These are phyloP conservation scores for Plestiodon gilberti DNA, from an alignment of 2,113 vertebrate genomes.

Conservation along the genomic window DNA sequence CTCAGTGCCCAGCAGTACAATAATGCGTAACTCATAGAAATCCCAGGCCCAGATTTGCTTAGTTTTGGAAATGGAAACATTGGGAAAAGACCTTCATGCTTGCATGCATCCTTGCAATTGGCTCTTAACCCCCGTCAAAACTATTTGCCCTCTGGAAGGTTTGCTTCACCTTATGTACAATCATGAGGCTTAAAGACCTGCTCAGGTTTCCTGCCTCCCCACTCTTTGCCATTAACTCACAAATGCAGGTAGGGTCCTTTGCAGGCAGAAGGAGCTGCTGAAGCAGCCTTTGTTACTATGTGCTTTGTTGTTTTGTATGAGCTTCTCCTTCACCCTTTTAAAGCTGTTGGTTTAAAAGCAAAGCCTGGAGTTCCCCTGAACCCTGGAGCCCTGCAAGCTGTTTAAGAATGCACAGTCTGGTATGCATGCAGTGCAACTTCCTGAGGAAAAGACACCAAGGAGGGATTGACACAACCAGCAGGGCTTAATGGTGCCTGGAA, in stretches of 20 bases:
- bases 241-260: background rate
- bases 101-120: too few species aligned
- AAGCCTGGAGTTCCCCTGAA: accelerated
- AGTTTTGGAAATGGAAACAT: too few species aligned
- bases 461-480: background rate
- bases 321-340: background rate
- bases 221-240: background rate
- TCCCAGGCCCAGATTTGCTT: too few species aligned
- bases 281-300: accelerated
- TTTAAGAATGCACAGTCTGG: background rate
- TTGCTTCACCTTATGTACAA: background rate
- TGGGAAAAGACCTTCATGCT: too few species aligned
- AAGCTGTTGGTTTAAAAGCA: background rate
- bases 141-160: background rate
- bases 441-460: background rate
- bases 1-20: too few species aligned
- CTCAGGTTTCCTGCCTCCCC: accelerated
- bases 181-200: background rate
- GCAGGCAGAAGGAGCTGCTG: background rate
- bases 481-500: background rate
- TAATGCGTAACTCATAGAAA: too few species aligned
- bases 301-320: background rate
- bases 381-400: background rate
- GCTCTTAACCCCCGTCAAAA: background rate
- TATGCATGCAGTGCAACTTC: background rate